Conservation (phyloP, 2,888 invertebrate species). For the Thereva unica region DNA sequence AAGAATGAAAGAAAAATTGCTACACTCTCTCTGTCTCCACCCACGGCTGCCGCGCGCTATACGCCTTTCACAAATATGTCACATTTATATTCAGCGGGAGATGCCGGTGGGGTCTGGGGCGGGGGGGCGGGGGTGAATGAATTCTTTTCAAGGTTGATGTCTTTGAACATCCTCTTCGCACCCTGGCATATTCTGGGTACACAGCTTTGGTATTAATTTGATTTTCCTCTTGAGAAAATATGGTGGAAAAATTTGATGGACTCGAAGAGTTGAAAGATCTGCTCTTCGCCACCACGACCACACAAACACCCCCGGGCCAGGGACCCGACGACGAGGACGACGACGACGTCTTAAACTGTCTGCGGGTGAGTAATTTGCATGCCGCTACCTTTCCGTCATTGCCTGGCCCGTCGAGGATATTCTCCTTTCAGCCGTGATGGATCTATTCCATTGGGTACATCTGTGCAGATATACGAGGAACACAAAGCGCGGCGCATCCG, state of each 20-base stretch:
- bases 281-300: slow-evolving; percentile 12
- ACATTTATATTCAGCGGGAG: slow-evolving; percentile 37
- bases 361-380: slow-evolving; percentile 9
- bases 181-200: slow-evolving; percentile 26
- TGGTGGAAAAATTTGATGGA: slow-evolving; percentile 41
- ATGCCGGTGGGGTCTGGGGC: not conserved
- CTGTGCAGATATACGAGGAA: slow-evolving; percentile 22
- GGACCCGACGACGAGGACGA: not conserved
- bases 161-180: slow-evolving; percentile 15
- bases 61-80: slow-evolving; percentile 31
- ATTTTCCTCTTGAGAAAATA: slow-evolving; percentile 41
- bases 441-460: slow-evolving; percentile 36
- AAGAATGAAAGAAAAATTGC: slow-evolving; percentile 13
- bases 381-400: slow-evolving; percentile 23
- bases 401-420: slow-evolving; percentile 5
- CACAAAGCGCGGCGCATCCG: not conserved
- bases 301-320: too few relatives aligned
- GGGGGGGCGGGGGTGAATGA: slow-evolving; percentile 3
- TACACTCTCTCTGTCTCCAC: not conserved
- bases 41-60: not conserved
- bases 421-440: slow-evolving; percentile 29
- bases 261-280: slow-evolving; percentile 34
- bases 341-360: not conserved
- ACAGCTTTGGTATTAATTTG: slow-evolving; percentile 40
- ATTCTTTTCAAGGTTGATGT: slow-evolving; percentile 26